Conservation (phyloP, 2,888 invertebrate species). For the Netelia melanura region DNA sequence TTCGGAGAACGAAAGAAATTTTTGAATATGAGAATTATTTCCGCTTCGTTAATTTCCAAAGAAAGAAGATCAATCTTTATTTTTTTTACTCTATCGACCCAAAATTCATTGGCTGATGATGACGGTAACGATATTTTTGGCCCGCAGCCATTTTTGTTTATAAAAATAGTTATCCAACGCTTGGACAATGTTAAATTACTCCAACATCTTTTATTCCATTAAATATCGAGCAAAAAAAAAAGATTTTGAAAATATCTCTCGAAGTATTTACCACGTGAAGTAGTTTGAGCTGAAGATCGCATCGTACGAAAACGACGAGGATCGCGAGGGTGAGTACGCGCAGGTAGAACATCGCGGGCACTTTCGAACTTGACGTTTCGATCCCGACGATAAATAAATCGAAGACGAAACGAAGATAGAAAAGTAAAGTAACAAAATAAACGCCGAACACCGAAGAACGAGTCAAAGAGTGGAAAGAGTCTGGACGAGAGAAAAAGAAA, state of each 20-base stretch:
- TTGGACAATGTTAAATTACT: no score
- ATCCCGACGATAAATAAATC: neutral
- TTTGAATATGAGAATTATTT: neutral
- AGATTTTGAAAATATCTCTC: constrained; percentile 16
- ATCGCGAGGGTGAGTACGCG: constrained; percentile 39
- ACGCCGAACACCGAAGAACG: neutral
- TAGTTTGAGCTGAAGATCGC: constrained; percentile 74
- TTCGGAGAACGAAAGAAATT: constrained; percentile 70
- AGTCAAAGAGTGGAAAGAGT: neutral
- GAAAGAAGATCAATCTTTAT: neutral
- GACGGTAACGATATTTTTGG: neutral
- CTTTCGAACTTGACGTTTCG: neutral
- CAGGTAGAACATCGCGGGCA: constrained; percentile 41
- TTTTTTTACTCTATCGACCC: neutral
- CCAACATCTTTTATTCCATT: constrained; percentile 1
- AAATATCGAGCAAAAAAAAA: neutral
- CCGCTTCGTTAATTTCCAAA: neutral
- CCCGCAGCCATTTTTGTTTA: no score
- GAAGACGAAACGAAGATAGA: neutral
- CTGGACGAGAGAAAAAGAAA: constrained; percentile 2
- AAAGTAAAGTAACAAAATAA: neutral
- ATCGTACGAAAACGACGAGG: constrained; percentile 29
- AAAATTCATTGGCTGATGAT: neutral
- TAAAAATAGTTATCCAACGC: neutral
- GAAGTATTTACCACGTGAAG: constrained; percentile 80